Evolutionary conservation across 2,113 vertebrate genomes (phyloP).

Genomic region (Eptesicus fuscus): DNA sequence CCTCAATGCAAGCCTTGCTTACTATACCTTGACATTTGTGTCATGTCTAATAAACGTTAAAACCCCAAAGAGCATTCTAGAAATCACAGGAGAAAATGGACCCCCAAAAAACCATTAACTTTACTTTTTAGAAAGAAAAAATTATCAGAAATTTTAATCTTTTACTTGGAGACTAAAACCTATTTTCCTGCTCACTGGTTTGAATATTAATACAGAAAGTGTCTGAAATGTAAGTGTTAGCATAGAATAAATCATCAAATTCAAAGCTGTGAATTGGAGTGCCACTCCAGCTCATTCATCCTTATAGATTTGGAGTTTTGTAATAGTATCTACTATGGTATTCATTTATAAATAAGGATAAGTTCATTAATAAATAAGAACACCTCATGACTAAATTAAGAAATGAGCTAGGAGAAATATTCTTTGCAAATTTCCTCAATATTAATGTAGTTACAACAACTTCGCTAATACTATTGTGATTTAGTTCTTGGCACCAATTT

Average conservation of each 20-base stretch:
- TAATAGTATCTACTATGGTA: not conserved
- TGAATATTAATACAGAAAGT: conserved; percentile 46
- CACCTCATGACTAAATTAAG: not conserved
- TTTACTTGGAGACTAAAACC: conserved; percentile 24
- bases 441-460: conserved; percentile 24
- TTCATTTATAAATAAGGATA: conserved; percentile 39
- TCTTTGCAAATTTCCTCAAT: conserved; percentile 6
- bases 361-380: conserved; percentile 36
- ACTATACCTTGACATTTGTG: not conserved
- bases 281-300: not conserved
- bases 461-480: not conserved
- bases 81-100: conserved; percentile 10
- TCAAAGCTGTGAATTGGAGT: conserved; percentile 24
- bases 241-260: conserved; percentile 29
- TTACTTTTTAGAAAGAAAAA: conserved; percentile 37
- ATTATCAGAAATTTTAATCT: not conserved
- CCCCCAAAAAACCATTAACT: not conserved
- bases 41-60: not conserved
- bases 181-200: conserved; percentile 35
- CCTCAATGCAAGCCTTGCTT: not conserved
- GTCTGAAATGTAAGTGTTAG: not conserved
- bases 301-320: not conserved
- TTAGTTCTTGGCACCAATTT: conserved; percentile 10
- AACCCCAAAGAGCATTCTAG: not conserved
- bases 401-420: conserved; percentile 1